These are phyloP conservation scores for Daubentonia madagascariensis DNA, from an alignment of 2,113 vertebrate genomes.

Conservation along the genomic window DNA sequence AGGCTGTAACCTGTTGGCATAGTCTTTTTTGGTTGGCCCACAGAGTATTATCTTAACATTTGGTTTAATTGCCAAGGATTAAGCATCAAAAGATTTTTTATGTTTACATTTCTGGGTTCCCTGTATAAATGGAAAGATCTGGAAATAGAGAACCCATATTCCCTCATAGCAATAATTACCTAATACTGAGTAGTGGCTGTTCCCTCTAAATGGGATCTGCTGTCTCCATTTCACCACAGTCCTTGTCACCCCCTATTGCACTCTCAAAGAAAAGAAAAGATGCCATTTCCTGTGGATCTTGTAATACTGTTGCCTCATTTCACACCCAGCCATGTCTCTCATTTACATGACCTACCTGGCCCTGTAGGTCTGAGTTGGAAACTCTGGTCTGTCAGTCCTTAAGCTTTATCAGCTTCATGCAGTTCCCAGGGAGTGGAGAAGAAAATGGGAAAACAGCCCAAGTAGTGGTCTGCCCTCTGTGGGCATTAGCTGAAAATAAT, in stretches of 20 bases:
- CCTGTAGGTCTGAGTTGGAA: neutral
- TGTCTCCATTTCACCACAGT: neutral
- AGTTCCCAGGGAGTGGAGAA: neutral
- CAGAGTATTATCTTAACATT: neutral
- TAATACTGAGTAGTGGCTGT: neutral
- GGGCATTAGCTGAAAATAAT: neutral
- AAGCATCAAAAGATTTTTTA: neutral
- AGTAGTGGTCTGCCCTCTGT: neutral
- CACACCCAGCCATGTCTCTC: neutral
- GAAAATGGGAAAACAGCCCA: neutral
- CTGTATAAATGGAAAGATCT: conserved; percentile 15
- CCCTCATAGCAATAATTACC: neutral
- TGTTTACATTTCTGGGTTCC: conserved; percentile 13
- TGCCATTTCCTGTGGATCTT: neutral
- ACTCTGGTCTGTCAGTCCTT: neutral
- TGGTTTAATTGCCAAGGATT: conserved; percentile 17
- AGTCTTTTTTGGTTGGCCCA: neutral
- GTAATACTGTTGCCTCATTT: neutral
- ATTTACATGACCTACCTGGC: neutral
- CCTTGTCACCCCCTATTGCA: neutral
- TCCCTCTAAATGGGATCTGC: neutral
- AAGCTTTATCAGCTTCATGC: neutral
- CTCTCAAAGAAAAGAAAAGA: neutral
- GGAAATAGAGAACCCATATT: neutral
- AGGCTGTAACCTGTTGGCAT: neutral